Conservation (phyloP, 2,113 vertebrate genomes). For the Antechinus stuartii region DNA sequence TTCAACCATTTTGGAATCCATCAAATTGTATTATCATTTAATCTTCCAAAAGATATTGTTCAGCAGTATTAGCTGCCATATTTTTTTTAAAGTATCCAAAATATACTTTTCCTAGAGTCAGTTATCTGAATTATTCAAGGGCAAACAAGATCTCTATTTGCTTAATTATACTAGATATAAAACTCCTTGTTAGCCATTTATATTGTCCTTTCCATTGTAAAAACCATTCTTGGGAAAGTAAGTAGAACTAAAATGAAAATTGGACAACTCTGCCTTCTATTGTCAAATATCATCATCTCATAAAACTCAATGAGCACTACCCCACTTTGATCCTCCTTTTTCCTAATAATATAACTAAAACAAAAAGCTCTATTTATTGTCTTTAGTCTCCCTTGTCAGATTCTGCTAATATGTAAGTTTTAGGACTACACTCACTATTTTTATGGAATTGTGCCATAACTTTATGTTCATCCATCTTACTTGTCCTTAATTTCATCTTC, state of each 20-base stretch:
- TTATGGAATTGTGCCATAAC: not conserved
- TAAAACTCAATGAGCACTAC: not conserved
- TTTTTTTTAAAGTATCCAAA: not conserved
- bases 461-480: not conserved
- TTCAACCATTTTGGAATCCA: not conserved
- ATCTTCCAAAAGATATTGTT: not conserved
- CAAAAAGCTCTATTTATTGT: not conserved
- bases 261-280: not conserved
- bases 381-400: not conserved
- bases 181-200: not conserved
- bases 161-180: not conserved
- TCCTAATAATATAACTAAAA: not conserved
- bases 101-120: not conserved
- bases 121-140: not conserved
- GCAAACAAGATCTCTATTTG: not conserved
- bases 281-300: not conserved
- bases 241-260: not conserved
- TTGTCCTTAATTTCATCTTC: not conserved
- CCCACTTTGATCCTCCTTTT: not conserved
- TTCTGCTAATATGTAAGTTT: not conserved
- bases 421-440: not conserved
- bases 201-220: not conserved
- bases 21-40: not conserved
- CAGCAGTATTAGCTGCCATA: not conserved
- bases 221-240: not conserved